Base-by-base conservation (phyloP, 2,888 invertebrate species). In the Brassicogethes aeneus region DNA sequence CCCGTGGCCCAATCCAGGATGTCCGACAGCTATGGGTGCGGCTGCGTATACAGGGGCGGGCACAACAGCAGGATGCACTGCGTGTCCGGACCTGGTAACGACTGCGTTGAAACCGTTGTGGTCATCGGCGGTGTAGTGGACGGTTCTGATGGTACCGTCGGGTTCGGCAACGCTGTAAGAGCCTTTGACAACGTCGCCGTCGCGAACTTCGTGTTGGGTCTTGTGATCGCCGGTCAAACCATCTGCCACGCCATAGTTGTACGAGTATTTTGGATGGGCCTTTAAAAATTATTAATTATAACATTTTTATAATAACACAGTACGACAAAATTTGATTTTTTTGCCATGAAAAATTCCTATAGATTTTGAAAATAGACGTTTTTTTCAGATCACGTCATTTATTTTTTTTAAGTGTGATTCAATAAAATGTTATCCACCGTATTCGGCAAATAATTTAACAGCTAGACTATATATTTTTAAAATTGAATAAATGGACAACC, bases 61-160 rank as follows among this genome's bases (percentile, higher is more conserved):
- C 15, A 48, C 17, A 12, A 14, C 10, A 10, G 16, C 34, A 2
- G 42, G 44, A 39, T 48, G 48, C 3, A 45, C 32, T 1, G 50
- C 43, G 5, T 47, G 48, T 64, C 60, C 73, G 66, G 52, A 69
- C 70, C 55, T 60, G 41, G 57, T 56, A 3, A 64, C 62, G 3
- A 61, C 56, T 10, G 64, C 65, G 37, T 62, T 61, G 46, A 65
- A 65, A 23, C 64, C 65, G 36, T 52, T 63, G 40, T 60, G 58
- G 29, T 47, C 47, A 44, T 75, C 72, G 50, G 74, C 72, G 44
- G 71, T 69, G 64, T 75, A 75, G 37, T 73, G 68, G 41, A 75
- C 75, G 47, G 70, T 69, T 50, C 75, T 70, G 33, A 71, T 64
- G 48, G 71, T 70, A 45, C 73, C 73, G 47, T 74, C 75, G 29